These are phyloP conservation scores for Lichenostomus cassidix DNA, from an alignment of 2,113 vertebrate species.

Conservation along the genomic window DNA sequence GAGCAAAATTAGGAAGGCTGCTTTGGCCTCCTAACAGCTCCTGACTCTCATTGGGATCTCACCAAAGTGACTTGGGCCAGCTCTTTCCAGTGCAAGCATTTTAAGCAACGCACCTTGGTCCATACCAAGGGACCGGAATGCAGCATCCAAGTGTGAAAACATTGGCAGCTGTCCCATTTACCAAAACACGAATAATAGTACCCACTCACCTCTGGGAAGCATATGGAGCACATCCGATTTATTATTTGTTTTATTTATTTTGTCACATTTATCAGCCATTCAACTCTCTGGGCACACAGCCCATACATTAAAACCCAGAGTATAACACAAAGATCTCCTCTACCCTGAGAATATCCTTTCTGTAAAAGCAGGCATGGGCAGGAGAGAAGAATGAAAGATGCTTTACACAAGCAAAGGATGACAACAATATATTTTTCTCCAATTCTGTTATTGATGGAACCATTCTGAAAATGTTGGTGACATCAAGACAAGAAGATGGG, in stretches of 20 bases:
- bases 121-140: neutral
- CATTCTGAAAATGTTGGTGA: conserved; percentile 16
- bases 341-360: neutral
- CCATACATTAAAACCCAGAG: conserved; percentile 39
- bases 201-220: conserved; percentile 19
- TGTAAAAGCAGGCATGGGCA: neutral
- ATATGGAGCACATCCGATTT: conserved; percentile 4
- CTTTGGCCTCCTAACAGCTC: neutral
- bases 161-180: neutral
- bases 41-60: neutral
- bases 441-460: conserved; percentile 13
- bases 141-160: conserved; percentile 12
- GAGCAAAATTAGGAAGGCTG: too few species aligned
- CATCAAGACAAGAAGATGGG: conserved; percentile 13
- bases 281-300: conserved; percentile 14
- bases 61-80: neutral
- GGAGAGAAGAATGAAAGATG: conserved; percentile 26
- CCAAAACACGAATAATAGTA: conserved; percentile 17
- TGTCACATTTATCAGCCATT: conserved; percentile 57
- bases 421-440: conserved; percentile 32
- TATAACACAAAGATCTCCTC: conserved; percentile 11
- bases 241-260: conserved; percentile 64
- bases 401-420: neutral
- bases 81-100: neutral
- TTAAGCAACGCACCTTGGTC: neutral